Evolutionary conservation across 2,888 invertebrate species (phyloP), one percentile per base, ranked within the genome.

Genomic region (Hypsopygia costalis): DNA sequence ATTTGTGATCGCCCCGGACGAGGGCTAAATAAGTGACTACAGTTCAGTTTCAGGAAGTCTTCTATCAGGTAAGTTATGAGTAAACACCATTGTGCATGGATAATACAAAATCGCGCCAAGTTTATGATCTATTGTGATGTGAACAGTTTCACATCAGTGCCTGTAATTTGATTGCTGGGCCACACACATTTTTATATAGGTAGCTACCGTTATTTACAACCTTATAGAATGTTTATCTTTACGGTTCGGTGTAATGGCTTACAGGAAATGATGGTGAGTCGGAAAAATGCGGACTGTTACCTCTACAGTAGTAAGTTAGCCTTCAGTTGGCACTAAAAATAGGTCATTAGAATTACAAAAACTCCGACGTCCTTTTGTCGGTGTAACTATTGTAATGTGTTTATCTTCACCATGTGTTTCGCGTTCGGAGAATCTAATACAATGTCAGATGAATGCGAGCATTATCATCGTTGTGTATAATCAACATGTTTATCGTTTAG

Each of bases 1-100:
- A 50, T 48, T 60, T 73, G 86, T 86, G 85, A 69, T 55, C 57
- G 79, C 79, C 86, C 82, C 64, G 58, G 59, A 63, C 58, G 65
- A 70, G 80, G 79, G 73, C 65, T 56, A 45, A 52, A 51, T 44
- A 38, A 22, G 43, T 44, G 40, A 46, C 43, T 52, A 47, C 43
- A 47, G 32, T 47, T 59, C 52, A 49, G 65, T 72, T 60, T 51
- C 51, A 55, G 58, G 62, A 70, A 69, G 61, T 69, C 43, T 44
- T 57, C 43, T 51, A 62, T 48, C 61, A 66, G 70, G 81, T 81
- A 47, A 77, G 77, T 58, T 29, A 22, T 22, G 30, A 6, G n/a
- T 27, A 7, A 7, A 33, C 34, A 41, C 37, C 40, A 31, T 43
- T 40, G 16, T 40, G 16, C 37, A 30, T 37, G 34, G 25, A 9